phyloP scores from a whole-genome alignment of 2,797 vertebrate species.

The Mus minutoides region DNA sequence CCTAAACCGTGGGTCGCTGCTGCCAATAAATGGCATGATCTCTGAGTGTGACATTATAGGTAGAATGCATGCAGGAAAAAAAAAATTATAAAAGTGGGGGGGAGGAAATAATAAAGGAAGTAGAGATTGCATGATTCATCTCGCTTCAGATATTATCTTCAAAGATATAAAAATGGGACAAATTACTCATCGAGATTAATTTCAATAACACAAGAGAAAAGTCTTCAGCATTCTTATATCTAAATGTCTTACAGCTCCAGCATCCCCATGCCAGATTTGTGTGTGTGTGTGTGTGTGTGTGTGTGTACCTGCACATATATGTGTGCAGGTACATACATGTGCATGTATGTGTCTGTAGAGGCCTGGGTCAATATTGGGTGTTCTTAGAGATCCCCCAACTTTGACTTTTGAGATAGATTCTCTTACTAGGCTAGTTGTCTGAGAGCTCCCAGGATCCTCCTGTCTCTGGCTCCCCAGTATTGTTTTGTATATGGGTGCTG shows the following conservation, averaged over 20 bases:
- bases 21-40: neutral
- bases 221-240: neutral
- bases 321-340: neutral
- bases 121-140: conserved; percentile 10
- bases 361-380: neutral
- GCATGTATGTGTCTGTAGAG: neutral
- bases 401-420: neutral
- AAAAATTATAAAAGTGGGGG: conserved; percentile 29
- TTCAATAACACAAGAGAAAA: conserved; percentile 17
- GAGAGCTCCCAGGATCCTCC: neutral
- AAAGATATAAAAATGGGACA: conserved; percentile 30
- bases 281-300: neutral
- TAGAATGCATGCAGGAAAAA: conserved; percentile 21
- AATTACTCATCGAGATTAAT: conserved; percentile 19
- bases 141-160: neutral
- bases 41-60: neutral
- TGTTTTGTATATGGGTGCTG: neutral
- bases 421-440: neutral
- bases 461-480: neutral
- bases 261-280: neutral
- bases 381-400: neutral
- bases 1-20: neutral
- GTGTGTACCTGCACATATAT: neutral
- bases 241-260: neutral
- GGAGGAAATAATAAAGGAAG: conserved; percentile 32